Evolutionary conservation across 2,888 invertebrate genomes (phyloP), one percentile per base, ranked within the genome.

Genomic region (Parnassius orleans): DNA sequence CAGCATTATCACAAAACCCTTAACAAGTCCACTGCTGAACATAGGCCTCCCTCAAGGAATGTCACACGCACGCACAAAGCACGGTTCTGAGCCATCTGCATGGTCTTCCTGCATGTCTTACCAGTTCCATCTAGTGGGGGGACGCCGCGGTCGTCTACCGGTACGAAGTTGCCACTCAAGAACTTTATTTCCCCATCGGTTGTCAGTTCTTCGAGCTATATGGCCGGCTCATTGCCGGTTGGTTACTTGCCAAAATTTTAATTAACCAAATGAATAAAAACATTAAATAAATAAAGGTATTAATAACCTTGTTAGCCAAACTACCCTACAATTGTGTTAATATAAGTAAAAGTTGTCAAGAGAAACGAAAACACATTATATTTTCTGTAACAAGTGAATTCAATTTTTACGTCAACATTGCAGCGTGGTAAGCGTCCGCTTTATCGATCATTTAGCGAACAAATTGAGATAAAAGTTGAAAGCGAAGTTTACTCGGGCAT

Each of bases 391-490:
- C 7, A 43, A 11, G 9, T 10, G 43, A 43, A 43, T 43, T 56
- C 56, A 56, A 56, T 56, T 56, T 11, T 11, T 47, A 10, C 47
- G 10, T 10, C 15, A 14, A 57, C 50, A 50, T 50, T 57, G 15
- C 15, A 14, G 50, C 50, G 50, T 50, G 48, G 15, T 57, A 43
- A 58, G 44, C 33, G 51, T 51, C 11, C 51, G 57, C 44, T 58
- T 51, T 58, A 24, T 58, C 10, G 57, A 43, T 58, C 57, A 52
- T 58, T 51, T 58, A 51, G 51, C 57, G 48, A 14, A 58, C 51
- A 51, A 52, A 51, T 58, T 58, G 51, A 51, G 51, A 52, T 58
- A 58, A 58, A 58, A 51, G 51, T 44, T 52, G 44, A 58, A 58
- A 43, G 51, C 51, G 51, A 42, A 43, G 51, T 44, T 58, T 58